Base-by-base conservation (phyloP, 2,888 invertebrate species). In the Calliopum simillimum region DNA sequence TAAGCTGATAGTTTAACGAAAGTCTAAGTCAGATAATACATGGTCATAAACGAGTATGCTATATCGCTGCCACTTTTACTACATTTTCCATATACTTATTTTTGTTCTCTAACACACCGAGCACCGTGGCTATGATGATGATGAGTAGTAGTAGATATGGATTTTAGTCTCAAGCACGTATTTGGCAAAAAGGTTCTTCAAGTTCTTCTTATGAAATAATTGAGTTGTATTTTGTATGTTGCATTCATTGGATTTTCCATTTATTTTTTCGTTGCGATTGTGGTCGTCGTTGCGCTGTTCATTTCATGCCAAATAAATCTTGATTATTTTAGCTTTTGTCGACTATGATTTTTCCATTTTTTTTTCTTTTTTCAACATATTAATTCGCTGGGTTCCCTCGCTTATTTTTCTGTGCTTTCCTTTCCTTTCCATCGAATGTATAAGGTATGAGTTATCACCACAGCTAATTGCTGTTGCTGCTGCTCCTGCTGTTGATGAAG, bases 241-340 rank as follows among this genome's bases (percentile, higher is more conserved):
- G 41, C 21, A 14, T 21, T 62, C 44, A 19, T 62, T 46, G 41
- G 43, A 16, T 62, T 25, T 21, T 16, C n/a, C 14, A 41, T 59
- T 59, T 59, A 16, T 59, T 33, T 51, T 33, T 53, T 33, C 23
- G 47, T 11, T 66, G 23, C 25, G 4, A 51, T 49, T 25, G n/a
- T 21, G 56, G 14, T 21, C n/a, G 56, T 12, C 46, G 44, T 16
- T 14, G 5, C 51, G 2, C 16, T 41, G 4, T 14, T 41, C 41
- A 64, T 64, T 64, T 53, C 49, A 64, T 16, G 69, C 53, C 21
- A 23, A 59, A 73, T 76, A 74, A 77, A 77, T 77, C 77, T 71
- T 73, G 77, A 77, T 77, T 76, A 74, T 72, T 67, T 71, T 70
- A 68, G 71, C 72, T 70, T 71, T 70, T 72, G 69, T 70, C 61